Evolutionary conservation across 2,888 invertebrate species (phyloP), one percentile per base, ranked within the genome.

Genomic region (Scrobipalpa costella): DNA sequence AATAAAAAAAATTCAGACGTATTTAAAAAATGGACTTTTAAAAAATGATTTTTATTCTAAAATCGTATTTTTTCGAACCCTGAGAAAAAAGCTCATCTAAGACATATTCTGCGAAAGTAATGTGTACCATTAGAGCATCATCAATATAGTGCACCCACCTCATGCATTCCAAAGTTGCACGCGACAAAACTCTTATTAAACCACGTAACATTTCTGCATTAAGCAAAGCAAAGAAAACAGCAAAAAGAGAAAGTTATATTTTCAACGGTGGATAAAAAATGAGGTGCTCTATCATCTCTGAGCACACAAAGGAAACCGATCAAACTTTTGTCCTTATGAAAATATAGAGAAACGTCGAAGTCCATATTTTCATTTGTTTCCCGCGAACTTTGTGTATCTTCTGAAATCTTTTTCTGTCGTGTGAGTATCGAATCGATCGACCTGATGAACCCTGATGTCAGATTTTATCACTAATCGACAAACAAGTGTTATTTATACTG

Each of bases 331-430:
- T 55, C 55, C 55, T 21, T 55, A 55, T 55, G 33, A 55, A 55
- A 55, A 55, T 55, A 33, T 19, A 50, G 50, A 33, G 33, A n/a
- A 33, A 55, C n/a, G 55, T 33, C 27, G 33, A 34, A 7, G 33
- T 55, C 33, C 9, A 57, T 38, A 57, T 57, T 57, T 57, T 34
- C 57, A 19, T n/a, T n/a, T n/a, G n/a, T n/a, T n/a, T n/a, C n/a
- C n/a, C n/a, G n/a, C n/a, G n/a, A n/a, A n/a, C n/a, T 57, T 57
- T 55, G 55, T 50, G 15, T 57, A 36, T 38, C 38, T 38, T 36
- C 21, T 33, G 40, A 36, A 21, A 60, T 62, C 68, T 64, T 66
- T n/a, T n/a, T n/a, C n/a, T n/a, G n/a, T n/a, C n/a, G n/a, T n/a
- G n/a, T n/a, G n/a, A n/a, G n/a, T n/a, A n/a, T n/a, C n/a, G n/a